A percentile compares a stretch with the other conserved stretches of the same genome.
Conservation (phyloP, 1,140 invertebrate genomes). For the Drosophila truncata region DNA sequence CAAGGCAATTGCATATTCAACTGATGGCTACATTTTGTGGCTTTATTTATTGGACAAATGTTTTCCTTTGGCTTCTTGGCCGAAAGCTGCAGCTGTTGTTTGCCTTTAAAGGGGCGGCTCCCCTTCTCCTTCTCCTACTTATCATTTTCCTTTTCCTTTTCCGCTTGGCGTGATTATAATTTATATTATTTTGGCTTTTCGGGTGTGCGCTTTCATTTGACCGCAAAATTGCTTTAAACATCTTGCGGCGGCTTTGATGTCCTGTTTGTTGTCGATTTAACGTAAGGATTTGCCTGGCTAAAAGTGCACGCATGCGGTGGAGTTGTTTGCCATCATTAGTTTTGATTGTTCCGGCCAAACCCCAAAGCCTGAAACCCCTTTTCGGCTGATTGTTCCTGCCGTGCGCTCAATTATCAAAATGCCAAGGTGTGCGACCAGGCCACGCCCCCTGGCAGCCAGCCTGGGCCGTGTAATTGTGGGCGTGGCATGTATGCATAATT, state of each 20-base stretch:
- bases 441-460: slow-evolving; percentile 15
- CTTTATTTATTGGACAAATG: slow-evolving; percentile 59
- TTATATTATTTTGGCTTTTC: slow-evolving; percentile 18
- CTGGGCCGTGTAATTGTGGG: slow-evolving; percentile 28
- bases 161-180: slow-evolving; percentile 16
- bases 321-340: slow-evolving; percentile 28
- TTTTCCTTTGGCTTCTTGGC: slow-evolving; percentile 34
- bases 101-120: neutral
- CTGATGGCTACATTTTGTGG: slow-evolving; percentile 33
- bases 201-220: slow-evolving; percentile 19
- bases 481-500: slow-evolving; percentile 78
- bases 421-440: slow-evolving; percentile 39
- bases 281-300: slow-evolving; percentile 27
- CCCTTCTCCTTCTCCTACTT: neutral
- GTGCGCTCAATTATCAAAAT: slow-evolving; percentile 52
- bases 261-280: slow-evolving; percentile 22
- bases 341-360: slow-evolving; percentile 13
- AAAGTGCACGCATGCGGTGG: slow-evolving; percentile 1
- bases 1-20: slow-evolving; percentile 31
- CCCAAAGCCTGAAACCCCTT: neutral
- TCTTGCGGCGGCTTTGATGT: slow-evolving; percentile 34
- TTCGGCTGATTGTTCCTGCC: slow-evolving; percentile 16
- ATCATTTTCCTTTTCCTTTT: neutral
- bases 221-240: slow-evolving; percentile 33
- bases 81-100: slow-evolving; percentile 28